Evolutionary conservation across 2,113 vertebrate species (phyloP).

Genomic region (Phocoena sinus): DNA sequence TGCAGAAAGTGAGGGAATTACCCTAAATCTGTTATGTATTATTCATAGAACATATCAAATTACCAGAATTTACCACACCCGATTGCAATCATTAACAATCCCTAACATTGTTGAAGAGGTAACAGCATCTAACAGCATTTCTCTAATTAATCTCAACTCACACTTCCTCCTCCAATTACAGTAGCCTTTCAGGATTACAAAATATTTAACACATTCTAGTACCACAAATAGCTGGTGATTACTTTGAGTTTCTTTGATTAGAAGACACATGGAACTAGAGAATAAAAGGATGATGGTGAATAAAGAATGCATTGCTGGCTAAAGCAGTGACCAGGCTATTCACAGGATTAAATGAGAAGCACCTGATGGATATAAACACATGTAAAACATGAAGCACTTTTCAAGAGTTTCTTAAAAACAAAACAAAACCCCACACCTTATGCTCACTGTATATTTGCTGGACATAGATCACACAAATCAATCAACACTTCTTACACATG

Average conservation of each 20-base stretch:
- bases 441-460: not conserved
- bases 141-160: not conserved
- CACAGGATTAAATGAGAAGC: not conserved
- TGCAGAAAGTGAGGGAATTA: not conserved
- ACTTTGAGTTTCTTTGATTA: not conserved
- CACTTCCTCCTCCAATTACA: not conserved
- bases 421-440: not conserved
- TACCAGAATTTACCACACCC: not conserved
- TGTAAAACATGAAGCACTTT: not conserved
- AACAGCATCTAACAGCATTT: not conserved
- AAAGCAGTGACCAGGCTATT: not conserved
- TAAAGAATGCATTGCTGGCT: not conserved
- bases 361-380: not conserved
- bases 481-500: not conserved
- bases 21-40: not conserved
- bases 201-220: not conserved
- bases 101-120: not conserved
- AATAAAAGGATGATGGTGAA: not conserved
- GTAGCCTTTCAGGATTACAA: not conserved
- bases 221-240: not conserved
- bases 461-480: not conserved
- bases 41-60: not conserved
- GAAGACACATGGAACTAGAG: not conserved
- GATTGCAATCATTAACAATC: not conserved
- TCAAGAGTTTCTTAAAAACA: conserved; percentile 11